phyloP scores from a whole-genome alignment of 2,888 invertebrate genomes.

The Diploptera punctata region DNA sequence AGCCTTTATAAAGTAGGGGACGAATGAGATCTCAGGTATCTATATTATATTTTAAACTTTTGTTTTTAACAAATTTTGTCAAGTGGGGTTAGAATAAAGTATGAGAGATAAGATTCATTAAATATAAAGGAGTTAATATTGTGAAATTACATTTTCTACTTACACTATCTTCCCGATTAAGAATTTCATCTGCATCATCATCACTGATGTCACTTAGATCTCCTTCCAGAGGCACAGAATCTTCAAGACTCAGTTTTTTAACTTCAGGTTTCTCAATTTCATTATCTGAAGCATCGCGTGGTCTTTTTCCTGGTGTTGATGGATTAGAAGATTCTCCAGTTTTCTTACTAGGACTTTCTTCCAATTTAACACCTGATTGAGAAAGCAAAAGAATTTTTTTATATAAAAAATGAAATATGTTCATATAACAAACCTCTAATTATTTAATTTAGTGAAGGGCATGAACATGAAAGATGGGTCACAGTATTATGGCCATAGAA shows the following conservation, averaged over 20 bases:
- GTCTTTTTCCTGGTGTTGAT: slow-evolving; percentile 43
- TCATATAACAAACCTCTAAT: neutral
- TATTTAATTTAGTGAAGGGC: too few species aligned
- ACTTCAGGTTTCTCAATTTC: slow-evolving; percentile 54
- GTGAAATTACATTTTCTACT: too few species aligned
- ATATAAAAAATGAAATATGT: neutral
- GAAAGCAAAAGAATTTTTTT: neutral
- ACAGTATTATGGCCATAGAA: too few species aligned
- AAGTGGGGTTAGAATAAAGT: too few species aligned
- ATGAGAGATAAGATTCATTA: too few species aligned
- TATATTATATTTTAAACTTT: too few species aligned
- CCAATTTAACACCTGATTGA: slow-evolving; percentile 39
- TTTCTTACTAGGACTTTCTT: slow-evolving; percentile 55
- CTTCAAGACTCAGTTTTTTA: slow-evolving; percentile 59
- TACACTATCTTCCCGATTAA: slow-evolving; percentile 74
- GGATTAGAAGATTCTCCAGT: slow-evolving; percentile 54
- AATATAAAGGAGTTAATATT: too few species aligned
- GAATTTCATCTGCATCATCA: slow-evolving; percentile 81
- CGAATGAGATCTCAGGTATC: too few species aligned
- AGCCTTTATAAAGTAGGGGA: too few species aligned
- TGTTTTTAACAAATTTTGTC: too few species aligned
- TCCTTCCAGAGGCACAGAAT: slow-evolving; percentile 51
- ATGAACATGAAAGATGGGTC: too few species aligned
- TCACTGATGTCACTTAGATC: slow-evolving; percentile 89
- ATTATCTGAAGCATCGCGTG: slow-evolving; percentile 52